Evolutionary conservation across 1,140 invertebrate genomes (phyloP).

Genomic region (Pseudomyrmex flavicornis): DNA sequence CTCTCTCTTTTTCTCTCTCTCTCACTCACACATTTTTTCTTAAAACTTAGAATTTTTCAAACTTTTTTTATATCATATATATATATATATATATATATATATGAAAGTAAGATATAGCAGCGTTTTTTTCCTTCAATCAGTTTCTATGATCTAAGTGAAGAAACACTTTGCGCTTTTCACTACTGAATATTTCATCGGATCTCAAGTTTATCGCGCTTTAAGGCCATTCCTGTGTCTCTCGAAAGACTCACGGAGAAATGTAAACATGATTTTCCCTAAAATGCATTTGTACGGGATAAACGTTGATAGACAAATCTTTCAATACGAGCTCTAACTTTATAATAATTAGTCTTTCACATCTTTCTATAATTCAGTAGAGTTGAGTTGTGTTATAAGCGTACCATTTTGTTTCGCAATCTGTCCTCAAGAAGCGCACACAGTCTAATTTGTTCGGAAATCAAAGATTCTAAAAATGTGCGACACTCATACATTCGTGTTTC

Average conservation of each 20-base stretch:
- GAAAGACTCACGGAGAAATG: constrained; percentile 63
- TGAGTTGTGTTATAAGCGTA: constrained; percentile 50
- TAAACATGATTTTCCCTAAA: constrained; percentile 36
- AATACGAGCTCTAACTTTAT: constrained; percentile 42
- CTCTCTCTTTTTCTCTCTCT: constrained; percentile 57
- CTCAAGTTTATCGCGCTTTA: constrained; percentile 62
- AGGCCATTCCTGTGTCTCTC: constrained; percentile 66
- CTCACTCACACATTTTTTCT: neutral
- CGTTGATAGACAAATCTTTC: constrained; percentile 24
- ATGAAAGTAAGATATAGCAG: constrained; percentile 26
- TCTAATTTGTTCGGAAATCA: constrained; percentile 38
- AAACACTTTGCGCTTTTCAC: constrained; percentile 55
- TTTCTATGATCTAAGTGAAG: constrained; percentile 17
- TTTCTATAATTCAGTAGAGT: constrained; percentile 47
- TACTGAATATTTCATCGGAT: constrained; percentile 40
- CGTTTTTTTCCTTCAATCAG: neutral
- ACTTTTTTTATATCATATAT: neutral
- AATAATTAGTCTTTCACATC: constrained; percentile 51
- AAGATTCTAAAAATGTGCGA: neutral
- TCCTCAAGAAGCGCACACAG: constrained; percentile 15
- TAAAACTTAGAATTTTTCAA: constrained; percentile 53
- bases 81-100: neutral
- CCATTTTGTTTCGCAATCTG: constrained; percentile 42
- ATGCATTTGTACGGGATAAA: constrained; percentile 48
- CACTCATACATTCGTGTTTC: neutral